These are phyloP conservation scores for Saxicola maurus DNA, from an alignment of 2,797 vertebrate species.

Conservation along the genomic window DNA sequence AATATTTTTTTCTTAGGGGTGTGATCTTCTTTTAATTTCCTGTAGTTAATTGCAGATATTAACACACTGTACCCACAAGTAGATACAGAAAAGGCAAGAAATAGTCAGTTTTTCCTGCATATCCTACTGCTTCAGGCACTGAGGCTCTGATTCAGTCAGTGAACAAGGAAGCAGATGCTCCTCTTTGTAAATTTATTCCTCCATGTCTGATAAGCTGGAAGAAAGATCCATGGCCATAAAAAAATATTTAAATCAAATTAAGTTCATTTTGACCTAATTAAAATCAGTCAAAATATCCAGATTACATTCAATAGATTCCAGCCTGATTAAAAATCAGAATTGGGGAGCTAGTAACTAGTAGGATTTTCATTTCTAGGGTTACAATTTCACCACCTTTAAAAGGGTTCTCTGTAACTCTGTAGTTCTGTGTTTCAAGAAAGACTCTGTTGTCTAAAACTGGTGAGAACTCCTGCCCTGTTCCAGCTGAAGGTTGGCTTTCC, in stretches of 20 bases:
- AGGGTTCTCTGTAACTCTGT: background rate
- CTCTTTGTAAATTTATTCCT: background rate
- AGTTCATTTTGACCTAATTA: background rate
- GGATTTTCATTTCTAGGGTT: background rate
- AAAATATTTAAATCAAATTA: background rate
- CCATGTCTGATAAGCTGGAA: background rate
- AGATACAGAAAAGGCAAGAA: background rate
- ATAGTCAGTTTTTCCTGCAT: background rate
- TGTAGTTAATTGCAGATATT: background rate
- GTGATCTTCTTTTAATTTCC: background rate
- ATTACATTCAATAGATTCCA: background rate
- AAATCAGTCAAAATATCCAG: background rate
- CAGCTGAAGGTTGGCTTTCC: background rate
- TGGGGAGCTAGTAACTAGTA: background rate
- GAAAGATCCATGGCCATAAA: background rate
- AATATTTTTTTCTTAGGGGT: background rate
- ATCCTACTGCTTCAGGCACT: background rate
- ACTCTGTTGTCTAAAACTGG: constrained; percentile 15
- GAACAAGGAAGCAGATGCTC: background rate
- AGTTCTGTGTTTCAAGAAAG: background rate
- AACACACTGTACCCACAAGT: background rate
- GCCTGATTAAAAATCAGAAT: background rate
- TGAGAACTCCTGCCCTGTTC: background rate
- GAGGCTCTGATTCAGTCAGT: background rate
- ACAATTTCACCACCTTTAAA: background rate